Percentiles rank a stretch among this genome's conserved stretches.
Conservation (phyloP, 2,113 vertebrate genomes). For the Sapajus apella region DNA sequence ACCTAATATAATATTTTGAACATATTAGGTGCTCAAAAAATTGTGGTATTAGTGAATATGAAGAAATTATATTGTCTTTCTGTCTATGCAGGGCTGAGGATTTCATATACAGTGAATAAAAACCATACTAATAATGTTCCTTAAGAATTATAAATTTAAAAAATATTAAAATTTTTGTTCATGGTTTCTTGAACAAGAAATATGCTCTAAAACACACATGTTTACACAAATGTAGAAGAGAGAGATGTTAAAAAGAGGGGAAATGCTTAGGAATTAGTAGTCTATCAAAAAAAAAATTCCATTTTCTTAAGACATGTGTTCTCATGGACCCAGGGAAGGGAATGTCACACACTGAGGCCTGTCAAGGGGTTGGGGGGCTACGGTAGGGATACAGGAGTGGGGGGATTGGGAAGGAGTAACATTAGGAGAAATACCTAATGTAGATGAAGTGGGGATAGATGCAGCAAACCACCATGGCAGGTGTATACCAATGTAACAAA, state of each 20-base stretch:
- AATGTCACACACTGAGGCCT: too few species aligned
- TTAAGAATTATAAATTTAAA: not conserved
- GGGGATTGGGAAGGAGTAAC: too few species aligned
- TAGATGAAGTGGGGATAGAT: too few species aligned
- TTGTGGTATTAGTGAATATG: not conserved
- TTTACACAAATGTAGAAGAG: not conserved
- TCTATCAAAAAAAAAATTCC: not conserved
- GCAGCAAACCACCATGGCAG: too few species aligned
- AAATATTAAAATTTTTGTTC: slow-evolving; percentile 15
- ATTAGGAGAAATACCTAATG: too few species aligned
- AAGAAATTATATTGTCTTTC: slow-evolving; percentile 17
- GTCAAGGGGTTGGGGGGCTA: too few species aligned
- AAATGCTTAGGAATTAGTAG: not conserved
- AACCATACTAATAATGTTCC: not conserved
- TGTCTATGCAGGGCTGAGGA: not conserved
- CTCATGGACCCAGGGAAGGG: not conserved
- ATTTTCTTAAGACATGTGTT: not conserved
- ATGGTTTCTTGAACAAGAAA: not conserved
- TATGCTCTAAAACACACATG: not conserved
- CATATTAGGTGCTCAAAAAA: not conserved
- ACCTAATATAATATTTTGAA: not conserved
- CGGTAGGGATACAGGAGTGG: too few species aligned
- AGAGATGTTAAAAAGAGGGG: not conserved
- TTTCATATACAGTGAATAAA: not conserved
- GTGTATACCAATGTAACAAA: too few species aligned